These are phyloP conservation scores for Caenorhabditis virilis DNA, from an alignment of 2,888 invertebrate genomes.

Conservation along the genomic window DNA sequence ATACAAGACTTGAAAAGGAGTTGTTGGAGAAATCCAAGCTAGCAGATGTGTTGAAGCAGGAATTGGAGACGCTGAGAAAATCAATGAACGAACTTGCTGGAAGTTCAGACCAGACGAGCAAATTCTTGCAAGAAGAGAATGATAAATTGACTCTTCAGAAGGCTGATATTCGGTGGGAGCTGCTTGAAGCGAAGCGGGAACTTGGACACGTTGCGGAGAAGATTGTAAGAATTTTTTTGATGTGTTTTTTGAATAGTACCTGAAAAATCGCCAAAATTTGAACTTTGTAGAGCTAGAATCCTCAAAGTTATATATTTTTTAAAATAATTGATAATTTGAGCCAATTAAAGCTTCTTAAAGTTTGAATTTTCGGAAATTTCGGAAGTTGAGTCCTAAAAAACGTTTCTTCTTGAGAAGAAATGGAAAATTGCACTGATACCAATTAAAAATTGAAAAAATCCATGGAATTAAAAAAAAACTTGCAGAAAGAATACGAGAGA, in stretches of 20 bases:
- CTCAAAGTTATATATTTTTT: too few relatives aligned
- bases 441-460: too few relatives aligned
- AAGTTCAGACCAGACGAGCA: constrained; percentile 26
- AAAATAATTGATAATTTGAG: too few relatives aligned
- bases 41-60: constrained; percentile 10
- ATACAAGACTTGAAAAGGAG: constrained; percentile 11
- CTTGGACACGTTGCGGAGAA: constrained; percentile 4
- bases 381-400: neutral
- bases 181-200: constrained; percentile 16
- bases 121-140: constrained; percentile 16
- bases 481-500: constrained; percentile 8
- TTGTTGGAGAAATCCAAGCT: constrained; percentile 16
- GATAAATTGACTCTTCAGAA: constrained; percentile 21
- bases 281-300: too few relatives aligned
- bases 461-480: neutral
- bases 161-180: constrained; percentile 35
- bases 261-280: too few relatives aligned
- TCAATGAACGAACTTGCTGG: constrained; percentile 68
- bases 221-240: too few relatives aligned
- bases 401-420: neutral
- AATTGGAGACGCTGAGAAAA: constrained; percentile 74
- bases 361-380: neutral
- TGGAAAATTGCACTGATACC: neutral
- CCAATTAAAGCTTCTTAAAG: too few relatives aligned
- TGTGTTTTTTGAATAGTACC: too few relatives aligned